Percentiles rank a stretch among this genome's conserved stretches.
These are phyloP conservation scores for Dendrocopos noguchii DNA, from an alignment of 2,113 vertebrate genomes.

Conservation along the genomic window DNA sequence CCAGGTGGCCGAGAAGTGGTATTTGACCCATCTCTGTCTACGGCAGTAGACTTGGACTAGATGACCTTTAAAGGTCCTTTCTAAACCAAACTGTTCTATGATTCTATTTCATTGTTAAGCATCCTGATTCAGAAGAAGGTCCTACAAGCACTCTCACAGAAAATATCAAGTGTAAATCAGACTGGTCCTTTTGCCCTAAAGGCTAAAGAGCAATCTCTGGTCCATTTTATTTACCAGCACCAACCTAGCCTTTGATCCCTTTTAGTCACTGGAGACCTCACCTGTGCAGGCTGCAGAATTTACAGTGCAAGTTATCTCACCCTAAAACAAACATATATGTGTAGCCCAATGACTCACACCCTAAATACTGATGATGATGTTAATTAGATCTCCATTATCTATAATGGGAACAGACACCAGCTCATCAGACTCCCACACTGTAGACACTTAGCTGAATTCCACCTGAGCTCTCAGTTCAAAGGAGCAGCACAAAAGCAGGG, in stretches of 20 bases:
- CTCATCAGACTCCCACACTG: neutral
- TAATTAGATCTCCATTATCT: neutral
- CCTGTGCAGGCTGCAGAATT: neutral
- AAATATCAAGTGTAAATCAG: neutral
- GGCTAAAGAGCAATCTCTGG: neutral
- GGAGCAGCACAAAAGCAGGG: neutral
- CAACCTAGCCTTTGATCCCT: neutral
- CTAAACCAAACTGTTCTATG: too few relatives aligned
- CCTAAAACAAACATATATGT: neutral
- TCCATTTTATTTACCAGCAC: neutral
- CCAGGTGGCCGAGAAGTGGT: too few relatives aligned
- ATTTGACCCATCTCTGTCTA: too few relatives aligned
- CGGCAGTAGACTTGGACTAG: too few relatives aligned
- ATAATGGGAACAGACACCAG: accelerated
- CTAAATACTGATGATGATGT: neutral
- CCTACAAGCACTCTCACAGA: neutral
- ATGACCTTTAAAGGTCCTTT: too few relatives aligned
- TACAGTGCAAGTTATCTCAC: neutral
- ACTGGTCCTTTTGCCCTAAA: neutral
- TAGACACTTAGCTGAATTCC: neutral
- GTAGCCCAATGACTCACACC: neutral
- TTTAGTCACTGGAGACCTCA: neutral
- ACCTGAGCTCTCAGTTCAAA: neutral
- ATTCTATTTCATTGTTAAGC: too few relatives aligned
- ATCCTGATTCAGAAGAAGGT: neutral